These are phyloP conservation scores for Epicauta chinensis DNA, from an alignment of 1,140 invertebrate species.

Conservation along the genomic window DNA sequence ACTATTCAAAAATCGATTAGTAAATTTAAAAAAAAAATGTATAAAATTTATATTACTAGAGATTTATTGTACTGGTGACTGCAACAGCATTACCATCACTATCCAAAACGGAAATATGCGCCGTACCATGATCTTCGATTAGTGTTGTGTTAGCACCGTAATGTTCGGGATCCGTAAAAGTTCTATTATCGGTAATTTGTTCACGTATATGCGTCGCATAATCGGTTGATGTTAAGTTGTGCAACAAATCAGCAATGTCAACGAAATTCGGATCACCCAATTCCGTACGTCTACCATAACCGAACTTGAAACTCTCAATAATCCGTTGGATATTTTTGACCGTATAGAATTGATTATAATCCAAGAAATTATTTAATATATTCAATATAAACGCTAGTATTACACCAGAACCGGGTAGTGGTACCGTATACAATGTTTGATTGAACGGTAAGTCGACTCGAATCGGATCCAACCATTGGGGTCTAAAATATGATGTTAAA, in stretches of 20 bases:
- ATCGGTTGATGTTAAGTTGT: conserved; percentile 57
- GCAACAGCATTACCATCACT: conserved; percentile 88
- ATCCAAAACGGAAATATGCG: conserved; percentile 82
- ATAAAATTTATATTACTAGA: conserved; percentile 65
- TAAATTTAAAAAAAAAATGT: too few relatives aligned
- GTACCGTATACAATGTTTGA: conserved; percentile 63
- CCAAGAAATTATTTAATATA: conserved; percentile 60
- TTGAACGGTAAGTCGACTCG: conserved; percentile 48
- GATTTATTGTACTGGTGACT: conserved; percentile 88
- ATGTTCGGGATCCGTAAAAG: conserved; percentile 56
- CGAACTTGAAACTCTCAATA: conserved; percentile 91
- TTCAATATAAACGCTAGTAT: conserved; percentile 78
- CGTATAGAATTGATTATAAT: conserved; percentile 33
- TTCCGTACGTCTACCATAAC: conserved; percentile 78
- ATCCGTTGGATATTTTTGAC: conserved; percentile 66
- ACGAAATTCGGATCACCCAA: conserved; percentile 75
- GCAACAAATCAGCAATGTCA: conserved; percentile 48
- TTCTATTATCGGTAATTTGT: conserved; percentile 55
- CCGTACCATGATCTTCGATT: conserved; percentile 74
- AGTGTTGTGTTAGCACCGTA: conserved; percentile 61
- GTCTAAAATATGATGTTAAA: conserved; percentile 44
- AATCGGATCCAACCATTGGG: conserved; percentile 56
- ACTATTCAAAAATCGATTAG: conserved; percentile 46
- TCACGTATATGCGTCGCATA: conserved; percentile 57
- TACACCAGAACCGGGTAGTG: conserved; percentile 77